Percentiles rank a stretch among this genome's conserved stretches.
Conservation (phyloP, 2,113 vertebrate genomes). For the Cygnus atratus region DNA sequence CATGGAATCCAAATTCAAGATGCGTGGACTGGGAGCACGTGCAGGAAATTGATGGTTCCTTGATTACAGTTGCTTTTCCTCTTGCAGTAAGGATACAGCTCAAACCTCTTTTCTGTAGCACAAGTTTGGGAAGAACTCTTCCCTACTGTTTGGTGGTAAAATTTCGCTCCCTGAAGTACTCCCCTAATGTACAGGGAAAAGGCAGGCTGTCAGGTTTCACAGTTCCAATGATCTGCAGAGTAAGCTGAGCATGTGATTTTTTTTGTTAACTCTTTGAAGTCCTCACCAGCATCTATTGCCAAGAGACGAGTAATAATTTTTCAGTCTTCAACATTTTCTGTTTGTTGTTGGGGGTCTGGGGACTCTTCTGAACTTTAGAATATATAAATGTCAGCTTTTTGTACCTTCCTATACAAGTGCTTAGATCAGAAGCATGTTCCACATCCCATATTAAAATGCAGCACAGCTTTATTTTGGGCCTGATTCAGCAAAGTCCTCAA, state of each 20-base stretch:
- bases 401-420: background rate
- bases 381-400: background rate
- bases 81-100: background rate
- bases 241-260: background rate
- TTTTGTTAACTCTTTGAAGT: background rate
- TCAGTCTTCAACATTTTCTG: background rate
- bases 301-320: background rate
- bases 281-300: background rate
- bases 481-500: background rate
- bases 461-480: background rate
- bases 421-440: background rate
- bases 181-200: background rate
- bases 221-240: background rate
- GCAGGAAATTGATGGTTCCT: background rate
- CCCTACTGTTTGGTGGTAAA: background rate
- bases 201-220: background rate
- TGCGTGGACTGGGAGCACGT: fast-evolving
- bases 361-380: background rate
- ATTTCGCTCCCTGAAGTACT: background rate
- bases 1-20: background rate
- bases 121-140: background rate
- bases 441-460: background rate
- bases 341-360: background rate
- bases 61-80: background rate
- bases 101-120: background rate